Evolutionary conservation across 2,888 invertebrate species (phyloP).

Genomic region (Rhaphigaster nebulosa): DNA sequence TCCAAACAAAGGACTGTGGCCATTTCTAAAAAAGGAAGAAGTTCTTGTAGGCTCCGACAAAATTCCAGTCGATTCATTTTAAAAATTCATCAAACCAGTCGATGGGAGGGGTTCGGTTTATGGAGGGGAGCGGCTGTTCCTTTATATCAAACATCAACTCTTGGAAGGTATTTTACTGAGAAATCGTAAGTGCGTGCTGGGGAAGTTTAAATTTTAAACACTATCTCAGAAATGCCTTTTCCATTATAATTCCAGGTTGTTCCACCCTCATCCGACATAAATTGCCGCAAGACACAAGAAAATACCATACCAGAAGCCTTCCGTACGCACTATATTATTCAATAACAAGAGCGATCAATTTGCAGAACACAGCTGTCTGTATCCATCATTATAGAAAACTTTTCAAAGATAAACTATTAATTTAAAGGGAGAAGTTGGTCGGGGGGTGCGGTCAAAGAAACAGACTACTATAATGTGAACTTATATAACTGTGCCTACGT

Average conservation of each 20-base stretch:
- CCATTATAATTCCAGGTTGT: conserved; percentile 6
- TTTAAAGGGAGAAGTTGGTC: no score
- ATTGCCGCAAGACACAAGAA: neutral
- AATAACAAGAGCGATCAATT: neutral
- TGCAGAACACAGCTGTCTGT: neutral
- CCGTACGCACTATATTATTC: neutral
- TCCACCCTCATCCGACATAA: neutral
- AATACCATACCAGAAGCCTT: neutral
- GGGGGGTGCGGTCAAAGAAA: no score
- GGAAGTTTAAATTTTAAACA: neutral
- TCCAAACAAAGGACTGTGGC: no score
- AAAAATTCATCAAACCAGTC: conserved; percentile 9
- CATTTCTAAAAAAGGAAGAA: neutral
- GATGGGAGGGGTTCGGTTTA: neutral
- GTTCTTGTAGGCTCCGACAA: neutral
- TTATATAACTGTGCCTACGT: no score
- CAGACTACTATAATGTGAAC: no score
- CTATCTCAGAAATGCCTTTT: neutral
- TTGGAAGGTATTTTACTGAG: neutral
- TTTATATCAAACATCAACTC: neutral
- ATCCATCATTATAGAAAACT: neutral
- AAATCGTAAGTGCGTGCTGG: neutral
- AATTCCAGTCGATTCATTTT: neutral
- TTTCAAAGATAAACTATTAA: neutral
- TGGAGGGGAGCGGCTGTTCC: neutral